Base-by-base conservation (phyloP, 2,888 invertebrate species). In the Lypha dubia region DNA sequence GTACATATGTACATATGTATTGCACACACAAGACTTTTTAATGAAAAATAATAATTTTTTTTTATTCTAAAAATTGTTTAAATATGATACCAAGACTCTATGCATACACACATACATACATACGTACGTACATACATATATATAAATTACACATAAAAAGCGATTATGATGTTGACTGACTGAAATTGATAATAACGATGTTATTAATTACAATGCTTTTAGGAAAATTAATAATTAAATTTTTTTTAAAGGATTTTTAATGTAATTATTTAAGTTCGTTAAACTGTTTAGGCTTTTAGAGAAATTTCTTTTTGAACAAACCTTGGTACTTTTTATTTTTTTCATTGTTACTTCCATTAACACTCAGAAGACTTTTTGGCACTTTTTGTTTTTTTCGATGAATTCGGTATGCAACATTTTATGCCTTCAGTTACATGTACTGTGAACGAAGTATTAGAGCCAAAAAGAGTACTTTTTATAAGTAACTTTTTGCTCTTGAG, bases 31-130 rank as follows among this genome's bases (percentile, higher is more conserved):
- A 17, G 41, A 35, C 35, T 68, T 77, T n/a, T 77, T 77, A 68
- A 68, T 77, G 38, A 60, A 60, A 77, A 68, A 62, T 79, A 70
- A 62, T 53, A 20, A 70, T 70, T 70, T 62, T n/a, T n/a, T n/a
- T 17, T 3, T 41, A 41, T 24, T 58, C 38, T 51, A 24, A 24
- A 70, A 70, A 70, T 62, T 51, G 62, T 51, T 62, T 74, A 51
- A 38, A 56, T 17, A 53, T 44, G 28, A 53, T 58, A 49, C 24
- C n/a, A 22, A 46, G 22, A 32, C 38, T 56, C n/a, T 15, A 6
- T 13, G 9, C n/a, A 38, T 7, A 56, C 13, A 46, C 1, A 41
- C 15, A 24, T 53, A 24, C 15, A 24, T 53, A 24, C 20, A 22
- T 28, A 60, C 28, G 41, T 17, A n/a, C 56, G 56, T 49, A 49